Evolutionary conservation across 2,113 vertebrate genomes (phyloP).

Genomic region (Hippocampus comes): DNA sequence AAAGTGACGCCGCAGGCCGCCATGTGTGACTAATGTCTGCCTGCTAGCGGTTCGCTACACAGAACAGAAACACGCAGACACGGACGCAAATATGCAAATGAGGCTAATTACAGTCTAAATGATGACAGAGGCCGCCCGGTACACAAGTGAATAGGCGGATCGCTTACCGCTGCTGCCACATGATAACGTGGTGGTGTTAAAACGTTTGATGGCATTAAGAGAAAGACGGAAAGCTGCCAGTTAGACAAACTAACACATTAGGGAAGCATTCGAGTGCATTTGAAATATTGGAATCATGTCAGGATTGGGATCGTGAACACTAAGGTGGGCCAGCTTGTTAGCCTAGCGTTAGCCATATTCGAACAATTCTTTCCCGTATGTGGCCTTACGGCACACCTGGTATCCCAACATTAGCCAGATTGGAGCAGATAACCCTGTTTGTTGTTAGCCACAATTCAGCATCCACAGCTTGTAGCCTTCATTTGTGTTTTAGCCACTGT

Average conservation of each 20-base stretch:
- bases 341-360: neutral
- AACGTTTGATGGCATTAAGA: neutral
- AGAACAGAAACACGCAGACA: neutral
- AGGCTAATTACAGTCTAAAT: neutral
- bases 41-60: neutral
- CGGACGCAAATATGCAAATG: neutral
- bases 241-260: neutral
- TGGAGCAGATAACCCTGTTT: too few species aligned
- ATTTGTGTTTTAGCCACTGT: too few species aligned
- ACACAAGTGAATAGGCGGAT: neutral
- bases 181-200: neutral
- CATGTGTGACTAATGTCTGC: conserved; percentile 1
- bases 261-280: neutral
- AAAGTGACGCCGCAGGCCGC: neutral
- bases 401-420: too few species aligned
- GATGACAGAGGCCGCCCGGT: neutral
- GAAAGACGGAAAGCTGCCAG: neutral
- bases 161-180: neutral
- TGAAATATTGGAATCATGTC: neutral
- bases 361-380: too few species aligned
- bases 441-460: too few species aligned
- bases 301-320: neutral
- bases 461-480: too few species aligned
- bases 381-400: too few species aligned
- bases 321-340: neutral